These are phyloP conservation scores for Zeus faber DNA, from an alignment of 2,113 vertebrate genomes.

Conservation along the genomic window DNA sequence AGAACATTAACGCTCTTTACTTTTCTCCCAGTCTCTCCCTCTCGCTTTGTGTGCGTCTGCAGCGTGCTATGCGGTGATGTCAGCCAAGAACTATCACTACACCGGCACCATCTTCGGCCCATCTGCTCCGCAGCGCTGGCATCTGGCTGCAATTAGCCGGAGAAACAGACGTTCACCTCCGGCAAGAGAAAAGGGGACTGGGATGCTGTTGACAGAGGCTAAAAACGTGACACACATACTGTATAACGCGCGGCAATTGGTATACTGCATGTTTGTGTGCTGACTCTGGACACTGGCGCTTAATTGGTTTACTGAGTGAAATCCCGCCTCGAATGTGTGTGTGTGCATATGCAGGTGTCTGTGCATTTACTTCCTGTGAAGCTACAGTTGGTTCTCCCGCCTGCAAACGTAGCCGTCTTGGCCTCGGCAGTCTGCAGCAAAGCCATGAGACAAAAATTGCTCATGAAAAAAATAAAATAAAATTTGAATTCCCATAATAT, in stretches of 20 bases:
- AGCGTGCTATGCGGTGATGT: constrained; percentile 58
- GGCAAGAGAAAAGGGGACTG: constrained; percentile 48
- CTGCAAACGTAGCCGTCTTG: constrained; percentile 10
- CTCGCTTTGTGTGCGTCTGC: constrained; percentile 32
- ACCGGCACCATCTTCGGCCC: constrained; percentile 37
- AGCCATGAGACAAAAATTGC: too few relatives aligned
- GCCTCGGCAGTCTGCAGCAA: too few relatives aligned
- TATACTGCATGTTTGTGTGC: background rate
- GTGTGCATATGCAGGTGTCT: background rate
- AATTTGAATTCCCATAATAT: too few relatives aligned
- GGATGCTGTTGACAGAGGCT: constrained; percentile 25
- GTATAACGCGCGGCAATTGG: background rate
- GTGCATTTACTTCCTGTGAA: background rate
- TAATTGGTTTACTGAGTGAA: too few relatives aligned
- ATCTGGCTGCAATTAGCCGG: constrained; percentile 66
- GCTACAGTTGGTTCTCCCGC: background rate
- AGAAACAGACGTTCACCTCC: constrained; percentile 62
- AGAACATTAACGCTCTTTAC: constrained; percentile 19
- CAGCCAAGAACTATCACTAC: constrained; percentile 69
- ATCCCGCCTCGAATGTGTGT: background rate
- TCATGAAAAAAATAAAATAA: too few relatives aligned
- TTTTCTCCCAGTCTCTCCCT: constrained; percentile 12
- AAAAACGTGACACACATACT: background rate
- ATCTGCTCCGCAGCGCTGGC: constrained; percentile 63
- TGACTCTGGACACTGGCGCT: too few relatives aligned